These are phyloP conservation scores for Noctuana brunneofusca DNA, from an alignment of 2,888 invertebrate species.

Conservation along the genomic window DNA sequence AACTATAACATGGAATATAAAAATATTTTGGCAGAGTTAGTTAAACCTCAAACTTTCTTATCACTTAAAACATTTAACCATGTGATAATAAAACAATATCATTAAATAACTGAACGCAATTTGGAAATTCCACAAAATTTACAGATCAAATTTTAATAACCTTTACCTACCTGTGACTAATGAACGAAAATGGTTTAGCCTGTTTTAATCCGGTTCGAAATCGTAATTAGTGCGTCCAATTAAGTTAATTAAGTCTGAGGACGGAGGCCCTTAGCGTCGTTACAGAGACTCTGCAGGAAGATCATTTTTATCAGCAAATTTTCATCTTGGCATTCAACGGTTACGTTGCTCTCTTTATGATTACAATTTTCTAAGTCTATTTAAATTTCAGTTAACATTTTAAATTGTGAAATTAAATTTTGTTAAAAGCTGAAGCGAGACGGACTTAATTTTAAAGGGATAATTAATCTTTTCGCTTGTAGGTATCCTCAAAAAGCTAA, in stretches of 20 bases:
- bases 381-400: slow-evolving; percentile 8
- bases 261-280: slow-evolving; percentile 21
- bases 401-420: slow-evolving; percentile 2
- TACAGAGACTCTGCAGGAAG: slow-evolving; percentile 20
- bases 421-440: not conserved
- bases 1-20: too few species aligned
- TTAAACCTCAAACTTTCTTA: too few species aligned
- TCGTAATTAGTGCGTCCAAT: slow-evolving; percentile 57
- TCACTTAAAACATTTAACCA: too few species aligned
- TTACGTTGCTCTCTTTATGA: slow-evolving; percentile 23
- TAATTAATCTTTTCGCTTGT: not conserved
- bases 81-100: not conserved
- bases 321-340: slow-evolving; percentile 20
- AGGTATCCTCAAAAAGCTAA: too few species aligned
- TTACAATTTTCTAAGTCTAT: slow-evolving; percentile 8
- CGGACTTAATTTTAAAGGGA: not conserved
- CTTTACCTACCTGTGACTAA: slow-evolving; percentile 26
- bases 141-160: slow-evolving; percentile 24
- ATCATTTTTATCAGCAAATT: slow-evolving; percentile 33
- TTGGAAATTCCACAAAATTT: slow-evolving; percentile 13
- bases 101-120: not conserved
- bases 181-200: slow-evolving; percentile 31
- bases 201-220: slow-evolving; percentile 37
- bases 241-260: slow-evolving; percentile 55
- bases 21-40: too few species aligned